Evolutionary conservation across 2,113 vertebrate genomes (phyloP).

Genomic region (Pithys albifrons): DNA sequence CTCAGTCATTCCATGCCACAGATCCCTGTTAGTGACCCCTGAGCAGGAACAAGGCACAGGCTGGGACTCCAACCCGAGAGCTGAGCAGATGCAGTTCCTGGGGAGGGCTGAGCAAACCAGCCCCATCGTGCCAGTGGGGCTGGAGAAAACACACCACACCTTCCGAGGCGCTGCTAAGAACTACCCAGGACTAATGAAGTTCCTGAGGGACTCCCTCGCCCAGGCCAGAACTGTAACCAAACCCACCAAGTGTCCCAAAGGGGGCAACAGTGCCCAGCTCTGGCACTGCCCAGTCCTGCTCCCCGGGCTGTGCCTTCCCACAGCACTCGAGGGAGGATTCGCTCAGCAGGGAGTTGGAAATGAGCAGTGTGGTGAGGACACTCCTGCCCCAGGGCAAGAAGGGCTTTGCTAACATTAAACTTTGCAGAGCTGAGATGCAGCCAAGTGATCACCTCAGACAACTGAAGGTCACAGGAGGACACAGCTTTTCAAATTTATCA

Average conservation of each 20-base stretch:
- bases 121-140: background rate
- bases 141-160: background rate
- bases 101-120: background rate
- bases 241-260: background rate
- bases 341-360: background rate
- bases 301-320: background rate
- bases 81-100: background rate
- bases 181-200: background rate
- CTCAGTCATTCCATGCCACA: background rate
- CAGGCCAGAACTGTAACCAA: background rate
- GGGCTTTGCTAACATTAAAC: background rate
- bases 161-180: background rate
- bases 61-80: background rate
- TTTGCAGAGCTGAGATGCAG: background rate
- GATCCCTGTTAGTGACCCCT: background rate
- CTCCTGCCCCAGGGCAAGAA: background rate
- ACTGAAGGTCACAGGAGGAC: background rate
- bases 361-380: background rate
- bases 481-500: background rate
- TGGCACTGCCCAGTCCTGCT: background rate
- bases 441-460: background rate
- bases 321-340: accelerated
- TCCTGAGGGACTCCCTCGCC: accelerated
- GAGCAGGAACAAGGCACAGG: background rate
- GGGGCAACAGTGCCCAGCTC: background rate